phyloP scores from a whole-genome alignment of 1,140 invertebrate species.

The Dreissena rostriformis region DNA sequence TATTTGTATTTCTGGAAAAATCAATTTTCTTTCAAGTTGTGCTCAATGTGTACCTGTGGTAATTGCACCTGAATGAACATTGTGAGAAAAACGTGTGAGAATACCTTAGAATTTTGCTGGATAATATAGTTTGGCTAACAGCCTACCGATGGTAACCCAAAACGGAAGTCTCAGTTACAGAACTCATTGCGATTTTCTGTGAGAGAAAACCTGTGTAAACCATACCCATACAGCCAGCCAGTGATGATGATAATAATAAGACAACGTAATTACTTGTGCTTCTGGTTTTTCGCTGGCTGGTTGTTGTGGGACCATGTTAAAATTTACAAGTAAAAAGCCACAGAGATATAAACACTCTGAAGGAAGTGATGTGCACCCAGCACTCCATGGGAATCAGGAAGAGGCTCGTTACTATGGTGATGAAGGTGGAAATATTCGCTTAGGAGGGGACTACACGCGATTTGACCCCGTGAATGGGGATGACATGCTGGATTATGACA shows the following conservation, averaged over 20 bases:
- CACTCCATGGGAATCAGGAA: conserved; percentile 20
- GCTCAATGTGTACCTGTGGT: no score
- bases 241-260: no score
- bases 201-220: no score
- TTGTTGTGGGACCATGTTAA: conserved; percentile 51
- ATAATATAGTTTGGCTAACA: conserved; percentile 46
- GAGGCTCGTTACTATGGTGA: conserved; percentile 24
- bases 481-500: conserved; percentile 31
- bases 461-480: conserved; percentile 43
- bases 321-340: conserved; percentile 55
- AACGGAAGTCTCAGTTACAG: conserved; percentile 55
- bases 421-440: conserved; percentile 20
- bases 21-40: no score
- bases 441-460: conserved; percentile 27
- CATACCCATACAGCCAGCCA: no score
- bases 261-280: no score
- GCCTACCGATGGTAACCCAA: conserved; percentile 47
- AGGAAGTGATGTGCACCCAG: not conserved
- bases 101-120: no score
- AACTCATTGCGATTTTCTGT: no score
- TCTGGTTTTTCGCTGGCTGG: conserved; percentile 10
- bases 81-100: no score
- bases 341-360: conserved; percentile 50
- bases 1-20: no score
- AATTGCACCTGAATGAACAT: no score